Conservation (phyloP, 2,113 vertebrate genomes). For the Piaya cayana region DNA sequence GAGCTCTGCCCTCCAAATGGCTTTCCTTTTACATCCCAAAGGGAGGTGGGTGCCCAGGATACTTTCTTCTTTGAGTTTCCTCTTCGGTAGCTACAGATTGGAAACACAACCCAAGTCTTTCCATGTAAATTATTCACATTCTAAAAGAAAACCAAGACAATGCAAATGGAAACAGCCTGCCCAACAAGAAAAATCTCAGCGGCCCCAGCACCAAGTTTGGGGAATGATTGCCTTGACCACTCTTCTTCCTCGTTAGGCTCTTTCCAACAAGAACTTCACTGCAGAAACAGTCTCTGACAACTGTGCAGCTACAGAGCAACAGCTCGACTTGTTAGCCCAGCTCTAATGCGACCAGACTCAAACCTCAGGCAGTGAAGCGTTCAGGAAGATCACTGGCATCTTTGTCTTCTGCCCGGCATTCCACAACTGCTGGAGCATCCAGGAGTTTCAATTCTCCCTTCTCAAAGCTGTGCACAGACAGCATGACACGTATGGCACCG, state of each 20-base stretch:
- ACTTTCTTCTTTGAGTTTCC: not conserved
- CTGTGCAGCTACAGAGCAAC: not conserved
- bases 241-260: not conserved
- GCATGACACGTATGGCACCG: fast-evolving
- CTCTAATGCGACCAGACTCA: not conserved
- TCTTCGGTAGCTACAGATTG: not conserved
- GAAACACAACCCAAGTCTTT: not conserved
- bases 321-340: not conserved
- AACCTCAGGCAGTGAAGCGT: not conserved
- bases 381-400: not conserved
- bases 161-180: not conserved
- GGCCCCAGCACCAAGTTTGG: not conserved
- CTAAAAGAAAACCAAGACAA: not conserved
- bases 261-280: not conserved
- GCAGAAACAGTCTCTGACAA: not conserved
- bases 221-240: not conserved
- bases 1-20: not conserved
- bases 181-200: not conserved
- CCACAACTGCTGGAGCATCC: not conserved
- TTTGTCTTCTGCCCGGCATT: not conserved
- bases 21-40: not conserved
- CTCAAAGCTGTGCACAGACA: not conserved
- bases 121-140: not conserved
- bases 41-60: not conserved
- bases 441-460: not conserved